These are phyloP conservation scores for Daubentonia madagascariensis DNA, from an alignment of 2,113 vertebrate species.

Conservation along the genomic window DNA sequence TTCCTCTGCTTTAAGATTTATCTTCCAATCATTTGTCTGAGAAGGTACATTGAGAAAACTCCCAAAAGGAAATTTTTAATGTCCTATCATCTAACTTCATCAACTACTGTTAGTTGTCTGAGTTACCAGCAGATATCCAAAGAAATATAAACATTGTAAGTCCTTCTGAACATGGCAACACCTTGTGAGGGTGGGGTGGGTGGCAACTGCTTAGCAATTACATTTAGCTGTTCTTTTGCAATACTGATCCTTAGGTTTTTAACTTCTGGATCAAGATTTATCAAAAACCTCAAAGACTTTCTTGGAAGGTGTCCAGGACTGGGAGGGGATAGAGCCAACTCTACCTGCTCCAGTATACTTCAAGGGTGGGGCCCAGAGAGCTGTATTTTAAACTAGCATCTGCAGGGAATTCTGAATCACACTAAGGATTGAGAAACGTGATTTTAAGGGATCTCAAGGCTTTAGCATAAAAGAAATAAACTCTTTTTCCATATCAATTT, in stretches of 20 bases:
- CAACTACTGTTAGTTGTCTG: not conserved
- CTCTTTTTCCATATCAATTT: not conserved
- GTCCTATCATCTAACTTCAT: not conserved
- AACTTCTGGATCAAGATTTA: not conserved
- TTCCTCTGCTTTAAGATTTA: conserved; percentile 25
- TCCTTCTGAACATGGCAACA: not conserved
- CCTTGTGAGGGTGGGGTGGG: not conserved
- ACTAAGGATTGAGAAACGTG: not conserved
- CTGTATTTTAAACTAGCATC: not conserved
- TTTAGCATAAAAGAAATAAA: not conserved
- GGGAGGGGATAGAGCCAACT: not conserved
- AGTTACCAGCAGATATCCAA: conserved; percentile 21
- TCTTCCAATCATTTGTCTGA: conserved; percentile 26
- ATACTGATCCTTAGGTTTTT: conserved; percentile 4
- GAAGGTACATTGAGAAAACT: not conserved
- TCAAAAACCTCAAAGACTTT: not conserved
- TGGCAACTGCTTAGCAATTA: not conserved
- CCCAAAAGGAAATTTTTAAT: not conserved
- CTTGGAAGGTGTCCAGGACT: not conserved
- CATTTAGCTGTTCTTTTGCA: conserved; percentile 24
- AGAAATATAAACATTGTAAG: conserved; percentile 27
- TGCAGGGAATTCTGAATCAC: conserved; percentile 25
- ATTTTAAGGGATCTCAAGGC: not conserved
- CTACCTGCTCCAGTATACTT: not conserved
- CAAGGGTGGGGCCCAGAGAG: not conserved